Conservation (phyloP, 2,888 invertebrate species). For the Meteorus colon region DNA sequence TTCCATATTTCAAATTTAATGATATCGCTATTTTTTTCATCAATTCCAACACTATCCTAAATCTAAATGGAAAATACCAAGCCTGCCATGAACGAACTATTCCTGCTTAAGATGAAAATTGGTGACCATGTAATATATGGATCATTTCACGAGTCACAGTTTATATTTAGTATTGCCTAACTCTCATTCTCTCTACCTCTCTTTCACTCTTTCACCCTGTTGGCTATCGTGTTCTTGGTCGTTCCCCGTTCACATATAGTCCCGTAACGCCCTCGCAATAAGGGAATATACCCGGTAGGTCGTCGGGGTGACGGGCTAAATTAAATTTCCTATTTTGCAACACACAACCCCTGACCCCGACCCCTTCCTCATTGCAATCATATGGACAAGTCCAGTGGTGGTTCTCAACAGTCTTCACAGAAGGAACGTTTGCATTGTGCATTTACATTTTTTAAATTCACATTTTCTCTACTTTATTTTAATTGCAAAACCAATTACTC, state of each 20-base stretch:
- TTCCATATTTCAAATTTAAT: too few species aligned
- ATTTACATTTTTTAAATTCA: not conserved
- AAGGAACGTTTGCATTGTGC: not conserved
- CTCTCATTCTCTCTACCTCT: slow-evolving; percentile 11
- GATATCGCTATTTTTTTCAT: too few species aligned
- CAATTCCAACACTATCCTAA: too few species aligned
- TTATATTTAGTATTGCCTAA: not conserved
- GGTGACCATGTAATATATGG: not conserved
- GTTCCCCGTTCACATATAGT: slow-evolving; percentile 39
- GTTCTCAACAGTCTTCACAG: slow-evolving; percentile 56
- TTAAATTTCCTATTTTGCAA: slow-evolving; percentile 68
- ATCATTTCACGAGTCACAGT: not conserved
- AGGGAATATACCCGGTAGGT: slow-evolving; percentile 51
- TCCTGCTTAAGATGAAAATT: not conserved
- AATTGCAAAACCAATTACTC: not conserved
- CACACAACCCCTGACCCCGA: slow-evolving; percentile 58
- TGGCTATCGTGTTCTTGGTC: slow-evolving; percentile 37
- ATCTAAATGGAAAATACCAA: too few species aligned
- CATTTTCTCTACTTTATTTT: not conserved
- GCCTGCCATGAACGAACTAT: not conserved
- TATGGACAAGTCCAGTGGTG: slow-evolving; percentile 56
- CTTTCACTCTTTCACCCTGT: slow-evolving; percentile 38
- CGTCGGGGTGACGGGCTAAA: slow-evolving; percentile 61
- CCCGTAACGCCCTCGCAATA: slow-evolving; percentile 56
- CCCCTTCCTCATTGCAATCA: slow-evolving; percentile 57